Conservation (phyloP, 2,888 invertebrate species). For the Epiblema foenella region DNA sequence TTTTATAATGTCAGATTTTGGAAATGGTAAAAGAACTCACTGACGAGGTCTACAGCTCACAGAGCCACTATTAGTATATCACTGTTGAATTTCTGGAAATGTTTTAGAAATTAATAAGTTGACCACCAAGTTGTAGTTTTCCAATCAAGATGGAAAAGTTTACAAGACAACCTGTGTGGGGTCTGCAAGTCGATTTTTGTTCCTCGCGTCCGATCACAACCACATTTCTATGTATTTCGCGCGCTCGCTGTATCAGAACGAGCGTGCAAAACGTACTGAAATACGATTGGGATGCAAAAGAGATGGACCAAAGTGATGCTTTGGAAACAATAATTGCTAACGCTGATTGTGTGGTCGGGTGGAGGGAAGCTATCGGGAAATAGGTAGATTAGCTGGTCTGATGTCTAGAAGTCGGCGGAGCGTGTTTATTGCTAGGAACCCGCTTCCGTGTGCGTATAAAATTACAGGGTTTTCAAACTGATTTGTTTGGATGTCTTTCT, state of each 20-base stretch:
- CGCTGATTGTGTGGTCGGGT: slow-evolving; percentile 8
- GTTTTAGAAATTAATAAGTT: no score
- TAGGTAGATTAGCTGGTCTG: not conserved
- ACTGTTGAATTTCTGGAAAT: no score
- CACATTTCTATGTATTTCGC: not conserved
- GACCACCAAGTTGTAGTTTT: not conserved
- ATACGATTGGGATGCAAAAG: not conserved
- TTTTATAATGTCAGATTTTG: no score
- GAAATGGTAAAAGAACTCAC: no score
- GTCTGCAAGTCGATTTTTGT: not conserved
- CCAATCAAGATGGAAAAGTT: not conserved
- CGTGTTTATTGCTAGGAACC: not conserved
- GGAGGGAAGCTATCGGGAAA: not conserved
- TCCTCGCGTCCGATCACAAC: not conserved
- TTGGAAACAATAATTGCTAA: slow-evolving; percentile 5
- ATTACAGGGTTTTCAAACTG: not conserved
- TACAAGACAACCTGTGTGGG: not conserved
- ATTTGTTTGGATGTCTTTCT: no score
- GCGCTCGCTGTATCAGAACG: not conserved
- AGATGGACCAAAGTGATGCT: not conserved
- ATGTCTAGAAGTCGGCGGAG: not conserved
- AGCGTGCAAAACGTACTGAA: not conserved
- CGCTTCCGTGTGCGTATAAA: not conserved
- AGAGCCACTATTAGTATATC: no score
- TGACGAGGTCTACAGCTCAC: no score